A percentile compares a stretch with the other conserved stretches of the same genome.
Conservation (phyloP, 2,888 invertebrate species). For the Synanthedon formicaeformis region DNA sequence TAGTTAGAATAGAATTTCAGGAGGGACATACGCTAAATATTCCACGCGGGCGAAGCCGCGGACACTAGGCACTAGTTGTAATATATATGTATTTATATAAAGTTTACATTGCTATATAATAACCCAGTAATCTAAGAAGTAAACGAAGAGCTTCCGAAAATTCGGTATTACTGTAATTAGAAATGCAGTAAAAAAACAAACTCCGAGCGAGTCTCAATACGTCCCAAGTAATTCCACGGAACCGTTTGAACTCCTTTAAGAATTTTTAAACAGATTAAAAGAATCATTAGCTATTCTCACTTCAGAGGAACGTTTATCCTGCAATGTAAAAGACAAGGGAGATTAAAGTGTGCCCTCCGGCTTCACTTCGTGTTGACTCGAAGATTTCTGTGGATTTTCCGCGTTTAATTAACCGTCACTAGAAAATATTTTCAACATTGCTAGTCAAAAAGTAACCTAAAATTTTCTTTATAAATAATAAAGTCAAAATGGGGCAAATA, state of each 20-base stretch:
- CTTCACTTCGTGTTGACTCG: constrained; percentile 13
- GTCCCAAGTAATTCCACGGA: constrained; percentile 19
- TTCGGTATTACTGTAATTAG: not conserved
- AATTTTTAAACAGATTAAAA: constrained; percentile 63
- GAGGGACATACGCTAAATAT: too few relatives aligned
- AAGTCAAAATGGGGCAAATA: too few relatives aligned
- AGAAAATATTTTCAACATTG: not conserved
- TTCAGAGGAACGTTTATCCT: constrained; percentile 21
- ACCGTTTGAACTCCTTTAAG: constrained; percentile 50
- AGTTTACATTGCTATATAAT: too few relatives aligned
- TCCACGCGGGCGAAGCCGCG: too few relatives aligned
- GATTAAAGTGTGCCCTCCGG: constrained; percentile 53
- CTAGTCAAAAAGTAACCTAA: too few relatives aligned
- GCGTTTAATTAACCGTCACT: not conserved
- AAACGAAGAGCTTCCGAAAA: too few relatives aligned
- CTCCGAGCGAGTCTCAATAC: not conserved
- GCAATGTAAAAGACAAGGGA: constrained; percentile 43
- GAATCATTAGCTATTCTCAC: constrained; percentile 63
- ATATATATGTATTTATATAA: too few relatives aligned
- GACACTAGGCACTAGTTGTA: too few relatives aligned
- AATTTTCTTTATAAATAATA: too few relatives aligned
- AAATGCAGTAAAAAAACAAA: not conserved
- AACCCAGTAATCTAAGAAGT: too few relatives aligned
- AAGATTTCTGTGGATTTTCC: constrained; percentile 1
- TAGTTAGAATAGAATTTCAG: too few relatives aligned